A percentile compares a stretch with the other conserved stretches of the same genome.
These are phyloP conservation scores for Odontesthes bonariensis DNA, from an alignment of 2,113 vertebrate species.

Conservation along the genomic window DNA sequence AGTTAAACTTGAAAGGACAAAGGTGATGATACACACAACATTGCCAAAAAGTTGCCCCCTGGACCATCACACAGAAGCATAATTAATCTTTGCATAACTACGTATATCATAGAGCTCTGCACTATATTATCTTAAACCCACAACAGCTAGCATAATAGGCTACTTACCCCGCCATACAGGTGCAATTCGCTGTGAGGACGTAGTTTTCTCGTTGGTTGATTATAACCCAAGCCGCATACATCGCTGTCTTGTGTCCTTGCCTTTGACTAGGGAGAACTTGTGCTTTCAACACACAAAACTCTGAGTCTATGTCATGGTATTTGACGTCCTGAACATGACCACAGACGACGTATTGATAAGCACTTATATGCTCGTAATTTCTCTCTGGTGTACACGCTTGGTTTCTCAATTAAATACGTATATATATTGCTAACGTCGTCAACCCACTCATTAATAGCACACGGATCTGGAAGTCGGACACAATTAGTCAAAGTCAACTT, in stretches of 20 bases:
- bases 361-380: neutral
- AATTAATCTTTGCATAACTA: too few relatives aligned
- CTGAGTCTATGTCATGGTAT: neutral
- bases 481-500: neutral
- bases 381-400: neutral
- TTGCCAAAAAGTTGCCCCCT: too few relatives aligned
- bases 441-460: neutral
- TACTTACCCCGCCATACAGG: neutral
- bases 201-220: neutral
- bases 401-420: neutral
- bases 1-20: too few relatives aligned
- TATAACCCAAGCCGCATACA: neutral
- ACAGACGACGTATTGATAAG: neutral
- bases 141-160: too few relatives aligned
- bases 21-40: too few relatives aligned
- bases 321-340: neutral
- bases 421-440: neutral
- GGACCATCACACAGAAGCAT: too few relatives aligned
- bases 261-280: neutral
- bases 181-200: neutral
- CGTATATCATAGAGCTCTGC: too few relatives aligned
- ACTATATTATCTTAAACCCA: too few relatives aligned
- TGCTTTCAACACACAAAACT: neutral
- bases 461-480: conserved; percentile 1
- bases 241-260: neutral